Evolutionary conservation across 2,888 invertebrate species (phyloP), one percentile per base, ranked within the genome.

Genomic region (Sepiola atlantica): DNA sequence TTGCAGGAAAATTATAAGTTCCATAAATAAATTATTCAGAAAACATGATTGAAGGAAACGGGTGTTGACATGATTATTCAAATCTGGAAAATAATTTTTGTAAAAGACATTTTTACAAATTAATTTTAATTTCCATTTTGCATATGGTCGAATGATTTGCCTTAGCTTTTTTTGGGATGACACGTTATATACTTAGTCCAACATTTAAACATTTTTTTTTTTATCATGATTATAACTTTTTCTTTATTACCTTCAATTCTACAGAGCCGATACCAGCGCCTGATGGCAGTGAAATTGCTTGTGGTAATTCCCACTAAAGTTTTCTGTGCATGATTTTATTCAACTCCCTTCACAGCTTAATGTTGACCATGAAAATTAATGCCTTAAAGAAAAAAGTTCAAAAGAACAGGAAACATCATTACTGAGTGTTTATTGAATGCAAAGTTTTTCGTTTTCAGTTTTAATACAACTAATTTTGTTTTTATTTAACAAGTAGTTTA

Each of bases 251-350:
- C 14, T 94, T 94, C n/a, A 35, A 90, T 45, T 57, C 94, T 57
- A 94, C 97, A 98, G 98, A 98, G 96, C 97, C 97, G 61, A 97
- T 98, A 95, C 98, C 98, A 95, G 97, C 97, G 95, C 97, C 97
- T 95, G 98, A 98, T 96, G 97, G 98, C 95, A 98, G 98, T 95
- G 98, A 98, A 96, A 97, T 98, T 95, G 97, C 97, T 96, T 98
- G 98, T 97, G 98, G 98, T 98, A 98, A 98, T 91, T 91, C 35
- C 91, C 21, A 32, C 35, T 28, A 21, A 21, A 32, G 32, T 10
- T 24, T 91, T 35, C 21, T 91, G 91, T 91, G 91, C 91, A 91
- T 91, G 91, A 14, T 91, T 91, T 91, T 35, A 20, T 91, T 91
- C 35, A 91, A 91, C n/a, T 32, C 35, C 32, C 45, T 45, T 45